phyloP scores from a whole-genome alignment of 2,113 vertebrate genomes.

The Melanerpes formicivorus region DNA sequence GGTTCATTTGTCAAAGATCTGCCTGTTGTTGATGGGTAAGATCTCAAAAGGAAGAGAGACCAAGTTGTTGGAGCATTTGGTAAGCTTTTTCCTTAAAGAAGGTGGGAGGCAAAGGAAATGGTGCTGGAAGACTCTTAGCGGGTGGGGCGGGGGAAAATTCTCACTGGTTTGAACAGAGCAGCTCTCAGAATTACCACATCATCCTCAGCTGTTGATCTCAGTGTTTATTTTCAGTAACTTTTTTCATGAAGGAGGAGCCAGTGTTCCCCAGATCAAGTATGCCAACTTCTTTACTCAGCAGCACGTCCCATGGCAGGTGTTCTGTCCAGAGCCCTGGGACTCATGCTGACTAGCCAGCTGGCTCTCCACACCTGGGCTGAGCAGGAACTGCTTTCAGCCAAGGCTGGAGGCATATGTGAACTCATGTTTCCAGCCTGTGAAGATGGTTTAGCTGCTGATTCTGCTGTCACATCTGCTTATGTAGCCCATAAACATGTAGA shows the following conservation, averaged over 20 bases:
- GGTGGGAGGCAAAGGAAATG: not conserved
- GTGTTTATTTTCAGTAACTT: conserved; percentile 29
- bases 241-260: conserved; percentile 8
- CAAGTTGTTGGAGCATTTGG: not conserved
- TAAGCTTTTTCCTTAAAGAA: conserved; percentile 1
- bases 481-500: not conserved
- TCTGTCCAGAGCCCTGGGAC: not conserved
- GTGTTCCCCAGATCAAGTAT: not conserved
- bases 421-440: not conserved
- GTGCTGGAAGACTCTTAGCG: not conserved
- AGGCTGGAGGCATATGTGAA: not conserved
- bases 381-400: not conserved
- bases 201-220: conserved; percentile 28
- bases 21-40: not conserved
- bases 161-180: not conserved
- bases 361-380: not conserved
- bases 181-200: not conserved
- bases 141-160: not conserved
- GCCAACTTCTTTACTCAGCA: not conserved
- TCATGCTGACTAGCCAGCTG: not conserved
- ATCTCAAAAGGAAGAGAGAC: not conserved
- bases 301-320: not conserved
- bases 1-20: not conserved
- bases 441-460: not conserved
- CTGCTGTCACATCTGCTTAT: conserved; percentile 7